Evolutionary conservation across 2,888 invertebrate genomes (phyloP), one percentile per base, ranked within the genome.

Genomic region (Criorhina ranunculi): DNA sequence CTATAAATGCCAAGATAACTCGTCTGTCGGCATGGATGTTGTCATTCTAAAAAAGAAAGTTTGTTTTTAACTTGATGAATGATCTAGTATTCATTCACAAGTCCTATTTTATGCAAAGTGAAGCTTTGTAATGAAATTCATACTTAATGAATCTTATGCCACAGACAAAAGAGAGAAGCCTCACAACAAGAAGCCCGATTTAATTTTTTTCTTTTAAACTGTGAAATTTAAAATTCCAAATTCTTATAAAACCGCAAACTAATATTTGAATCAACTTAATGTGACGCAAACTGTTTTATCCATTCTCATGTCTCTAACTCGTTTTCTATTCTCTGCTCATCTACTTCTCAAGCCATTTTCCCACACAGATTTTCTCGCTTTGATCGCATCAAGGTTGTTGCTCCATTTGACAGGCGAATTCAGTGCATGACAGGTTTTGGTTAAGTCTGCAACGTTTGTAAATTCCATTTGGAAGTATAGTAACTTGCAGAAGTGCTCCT

Each of bases 361-460:
- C 42, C 49, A 69, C 46, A 64, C 60, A 79, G 4, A 35, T 35
- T 57, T 70, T 59, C 46, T 59, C 29, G 59, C 51, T 73, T 60
- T 67, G 60, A 75, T 80, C 67, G 60, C 80, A 67, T 75, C 80
- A 75, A 80, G 80, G 75, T 67, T 80, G 33, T 67, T 80, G 75
- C 75, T 80, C 66, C 60, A 60, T 75, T 62, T 67, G 67, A 80
- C 60, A 49, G 31, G 59, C 19, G 37, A 62, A 60, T 66, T 44
- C 73, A 35, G 59, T 24, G 49, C 46, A 53, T 59, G 64, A 64
- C 64, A 42, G 42, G 55, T 72, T 57, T 78, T 24, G 2, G 49
- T 46, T 62, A 62, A 69, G 37, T 5, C 31, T 29, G 46, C 49
- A 59, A 49, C 55, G 37, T 59, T 46, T 51, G 66, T 51, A 66